phyloP scores from a whole-genome alignment of 1,140 invertebrate species.

The Nebria ingens region DNA sequence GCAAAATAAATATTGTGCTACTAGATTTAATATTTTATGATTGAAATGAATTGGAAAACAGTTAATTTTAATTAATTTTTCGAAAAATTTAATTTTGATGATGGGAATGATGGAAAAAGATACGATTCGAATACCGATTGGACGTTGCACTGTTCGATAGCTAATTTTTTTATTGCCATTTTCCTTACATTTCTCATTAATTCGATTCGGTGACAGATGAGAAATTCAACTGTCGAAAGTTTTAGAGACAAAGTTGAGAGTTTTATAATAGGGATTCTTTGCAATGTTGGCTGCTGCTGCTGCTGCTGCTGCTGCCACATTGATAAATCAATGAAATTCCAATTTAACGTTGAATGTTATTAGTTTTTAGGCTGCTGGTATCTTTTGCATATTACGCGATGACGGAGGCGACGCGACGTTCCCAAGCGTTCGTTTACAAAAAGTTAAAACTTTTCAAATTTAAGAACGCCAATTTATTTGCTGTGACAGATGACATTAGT shows the following conservation, averaged over 20 bases:
- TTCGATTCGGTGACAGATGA: no score
- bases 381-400: not conserved
- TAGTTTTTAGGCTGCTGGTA: not conserved
- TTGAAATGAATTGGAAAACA: not conserved
- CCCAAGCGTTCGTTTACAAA: no score
- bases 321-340: not conserved
- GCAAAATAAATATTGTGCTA: no score
- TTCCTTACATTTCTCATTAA: no score
- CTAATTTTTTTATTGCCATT: not conserved
- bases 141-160: not conserved
- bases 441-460: not conserved
- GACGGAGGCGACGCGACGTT: not conserved
- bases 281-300: no score
- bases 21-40: not conserved
- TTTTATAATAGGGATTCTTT: not conserved
- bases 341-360: not conserved
- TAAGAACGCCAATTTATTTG: not conserved
- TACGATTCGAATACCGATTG: no score
- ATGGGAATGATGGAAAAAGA: no score
- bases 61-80: not conserved
- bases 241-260: not conserved
- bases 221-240: not conserved
- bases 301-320: no score
- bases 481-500: not conserved
- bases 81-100: not conserved